Evolutionary conservation across 2,888 invertebrate species (phyloP), one percentile per base, ranked within the genome.

Genomic region (Thecocarcelia acutangulata): DNA sequence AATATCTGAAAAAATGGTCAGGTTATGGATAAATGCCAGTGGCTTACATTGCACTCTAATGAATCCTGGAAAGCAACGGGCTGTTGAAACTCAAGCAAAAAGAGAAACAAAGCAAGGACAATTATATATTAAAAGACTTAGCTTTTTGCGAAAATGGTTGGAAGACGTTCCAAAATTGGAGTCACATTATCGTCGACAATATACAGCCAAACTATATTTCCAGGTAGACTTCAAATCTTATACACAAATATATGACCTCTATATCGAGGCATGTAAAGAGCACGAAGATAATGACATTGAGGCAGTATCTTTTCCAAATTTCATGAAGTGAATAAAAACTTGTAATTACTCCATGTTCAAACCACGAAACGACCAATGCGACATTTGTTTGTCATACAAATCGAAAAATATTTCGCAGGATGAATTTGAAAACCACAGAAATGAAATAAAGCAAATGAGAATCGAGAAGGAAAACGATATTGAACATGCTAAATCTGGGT

Each of bases 121-220:
- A 44, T 15, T 24, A 19, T 46, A 54, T 15, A 11, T 54, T 33
- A 48, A 19, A 33, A 54, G 28, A 50, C 17, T 54, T 44, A 68
- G 44, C 4, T 54, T n/a, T 54, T 68, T 68, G 48, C 33, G 50
- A 70, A 69, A 61, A 63, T 63, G 68, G 77, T 63, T 54, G 56
- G 61, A 61, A 46, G 70, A 64, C 63, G 19, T 77, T 19, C 58
- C 70, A 37, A 58, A 77, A 50, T 40, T 77, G 21, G 58, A 77
- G 28, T 63, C 64, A 21, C 72, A 66, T 44, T 72, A 72, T 72
- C 70, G 72, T 42, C 72, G 66, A 5, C 28, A 66, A 66, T 52
- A 72, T 58, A 66, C 56, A n/a, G 44, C 52, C 54, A 78, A 58
- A 40, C 40, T 58, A 33, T 78, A 70, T 44, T 70, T 70, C n/a